Percentiles rank a stretch among this genome's conserved stretches.
Evolutionary conservation across 2,113 vertebrate genomes (phyloP).

Genomic region (Hemiscyllium ocellatum): DNA sequence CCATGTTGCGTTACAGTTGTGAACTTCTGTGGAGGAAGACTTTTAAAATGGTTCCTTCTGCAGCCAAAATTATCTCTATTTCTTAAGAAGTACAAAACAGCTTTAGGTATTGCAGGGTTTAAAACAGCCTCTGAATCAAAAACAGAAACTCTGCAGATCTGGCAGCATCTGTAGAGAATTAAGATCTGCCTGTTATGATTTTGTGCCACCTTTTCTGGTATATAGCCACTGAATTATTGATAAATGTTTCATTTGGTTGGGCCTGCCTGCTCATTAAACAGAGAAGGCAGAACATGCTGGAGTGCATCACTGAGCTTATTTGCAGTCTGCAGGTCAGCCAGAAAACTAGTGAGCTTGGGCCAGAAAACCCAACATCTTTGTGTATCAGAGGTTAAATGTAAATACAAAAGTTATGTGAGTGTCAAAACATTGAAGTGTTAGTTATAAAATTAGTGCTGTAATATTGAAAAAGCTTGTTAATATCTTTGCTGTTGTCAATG

Average conservation of each 20-base stretch:
- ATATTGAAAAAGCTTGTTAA: slow-evolving; percentile 41
- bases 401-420: neutral
- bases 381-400: neutral
- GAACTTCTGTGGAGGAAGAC: too few relatives aligned
- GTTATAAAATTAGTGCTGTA: neutral
- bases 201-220: too few relatives aligned
- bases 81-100: too few relatives aligned
- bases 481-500: slow-evolving; percentile 48
- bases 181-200: too few relatives aligned
- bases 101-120: too few relatives aligned
- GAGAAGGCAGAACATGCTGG: neutral
- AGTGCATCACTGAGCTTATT: neutral
- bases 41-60: too few relatives aligned
- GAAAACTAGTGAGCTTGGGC: neutral
- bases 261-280: neutral
- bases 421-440: neutral
- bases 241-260: neutral
- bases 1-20: too few relatives aligned
- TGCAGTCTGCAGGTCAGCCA: neutral
- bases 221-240: too few relatives aligned
- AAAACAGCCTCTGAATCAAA: too few relatives aligned
- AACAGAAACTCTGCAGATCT: too few relatives aligned
- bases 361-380: neutral
- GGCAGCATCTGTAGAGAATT: too few relatives aligned
- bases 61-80: too few relatives aligned